Evolutionary conservation across 2,888 invertebrate genomes (phyloP).

Genomic region (Steinernema hermaphroditum): DNA sequence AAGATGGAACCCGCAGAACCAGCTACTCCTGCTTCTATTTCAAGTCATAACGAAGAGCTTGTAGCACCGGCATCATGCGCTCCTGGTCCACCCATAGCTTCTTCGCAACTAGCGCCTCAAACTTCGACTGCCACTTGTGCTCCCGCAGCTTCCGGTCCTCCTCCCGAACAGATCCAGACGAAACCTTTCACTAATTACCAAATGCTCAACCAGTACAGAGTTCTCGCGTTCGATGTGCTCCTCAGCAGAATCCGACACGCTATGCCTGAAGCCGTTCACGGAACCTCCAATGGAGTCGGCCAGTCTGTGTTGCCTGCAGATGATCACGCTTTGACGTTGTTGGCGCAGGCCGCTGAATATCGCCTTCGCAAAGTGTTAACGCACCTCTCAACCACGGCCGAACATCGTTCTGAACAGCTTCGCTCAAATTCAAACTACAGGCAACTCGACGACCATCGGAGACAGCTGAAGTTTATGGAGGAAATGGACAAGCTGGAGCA

Average conservation of each 20-base stretch:
- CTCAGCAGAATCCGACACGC: not conserved
- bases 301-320: constrained; percentile 4
- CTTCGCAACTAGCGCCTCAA: not conserved
- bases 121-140: not conserved
- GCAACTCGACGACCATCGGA: constrained; percentile 82
- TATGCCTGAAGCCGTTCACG: not conserved
- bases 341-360: constrained; percentile 92
- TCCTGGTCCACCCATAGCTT: not conserved
- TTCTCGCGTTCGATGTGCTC: constrained; percentile 5
- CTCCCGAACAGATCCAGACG: constrained; percentile 20
- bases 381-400: constrained; percentile 87
- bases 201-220: constrained; percentile 9
- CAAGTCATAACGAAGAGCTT: not conserved
- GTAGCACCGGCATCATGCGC: not conserved
- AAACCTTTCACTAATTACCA: constrained; percentile 16
- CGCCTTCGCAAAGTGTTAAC: constrained; percentile 85
- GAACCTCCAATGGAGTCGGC: not conserved
- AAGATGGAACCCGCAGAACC: not conserved
- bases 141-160: not conserved
- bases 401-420: constrained; percentile 88
- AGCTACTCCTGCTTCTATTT: not conserved
- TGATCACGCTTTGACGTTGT: constrained; percentile 72
- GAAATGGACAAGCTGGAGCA: constrained; percentile 91
- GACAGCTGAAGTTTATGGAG: constrained; percentile 93
- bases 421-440: constrained; percentile 86